Base-by-base conservation (phyloP, 2,888 invertebrate genomes). In the Pseudoips prasinana region DNA sequence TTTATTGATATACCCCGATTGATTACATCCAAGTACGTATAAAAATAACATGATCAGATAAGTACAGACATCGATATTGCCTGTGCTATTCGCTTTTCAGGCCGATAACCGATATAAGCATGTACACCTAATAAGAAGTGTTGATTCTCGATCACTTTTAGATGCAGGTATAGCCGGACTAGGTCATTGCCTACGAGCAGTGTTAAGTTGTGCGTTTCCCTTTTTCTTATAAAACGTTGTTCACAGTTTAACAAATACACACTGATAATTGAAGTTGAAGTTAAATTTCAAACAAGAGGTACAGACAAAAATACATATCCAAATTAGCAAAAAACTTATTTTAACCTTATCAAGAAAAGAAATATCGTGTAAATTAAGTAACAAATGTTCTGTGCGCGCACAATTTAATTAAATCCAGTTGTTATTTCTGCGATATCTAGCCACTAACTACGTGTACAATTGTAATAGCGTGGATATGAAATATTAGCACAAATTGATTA, bases 161-260 rank as follows among this genome's bases (percentile, higher is more conserved):
- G 18, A 38, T 31, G 26, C 24, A 7, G 10, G 10, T 4, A 8
- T 7, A 1, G 7, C 10, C 27, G 32, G 37, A 48, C 41, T 51
- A 45, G 56, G 56, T 51, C 56, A 55, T 55, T 55, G 48, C 33
- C 45, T 51, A 56, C 36, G 7, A 43, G 46, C 39, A 49, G 37
- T 29, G 33, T 42, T 27, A 34, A 43, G 17, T 35, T 40, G 34
- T 35, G 36, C 46, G 30, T 40, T 53, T 38, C 22, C 26, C 28
- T 25, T 25, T 14, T 14, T 14, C 14, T 14, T 14, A 14, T 14
- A 14, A 14, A 14, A 5, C 14, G 5, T 5, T n/a, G n/a, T n/a
- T n/a, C n/a, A n/a, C n/a, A n/a, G n/a, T n/a, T n/a, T n/a, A n/a
- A n/a, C n/a, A n/a, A n/a, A n/a, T n/a, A n/a, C n/a, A n/a, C n/a